phyloP scores from a whole-genome alignment of 2,888 invertebrate genomes.

The Stenurella melanura region DNA sequence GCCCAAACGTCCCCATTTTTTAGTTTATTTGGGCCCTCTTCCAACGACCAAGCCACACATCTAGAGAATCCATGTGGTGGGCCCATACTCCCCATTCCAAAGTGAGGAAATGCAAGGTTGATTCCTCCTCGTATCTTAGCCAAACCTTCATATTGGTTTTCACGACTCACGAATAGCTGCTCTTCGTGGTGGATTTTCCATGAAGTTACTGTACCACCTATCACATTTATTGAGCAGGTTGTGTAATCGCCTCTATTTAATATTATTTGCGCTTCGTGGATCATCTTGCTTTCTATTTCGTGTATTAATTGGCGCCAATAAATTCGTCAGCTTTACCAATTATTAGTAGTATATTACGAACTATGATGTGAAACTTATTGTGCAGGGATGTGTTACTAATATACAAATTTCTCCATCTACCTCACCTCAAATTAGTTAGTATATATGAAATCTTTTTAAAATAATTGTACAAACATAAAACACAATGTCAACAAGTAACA shows the following conservation, averaged over 20 bases:
- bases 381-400: no score
- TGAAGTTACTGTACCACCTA: conserved; percentile 59
- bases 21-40: conserved; percentile 90
- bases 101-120: conserved; percentile 97
- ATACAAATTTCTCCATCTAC: no score
- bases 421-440: no score
- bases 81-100: conserved; percentile 95
- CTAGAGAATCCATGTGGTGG: conserved; percentile 98
- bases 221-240: conserved; percentile 57
- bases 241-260: conserved; percentile 47
- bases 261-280: conserved; percentile 32
- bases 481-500: no score
- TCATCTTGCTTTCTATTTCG: not conserved
- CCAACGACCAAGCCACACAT: conserved; percentile 92
- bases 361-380: no score
- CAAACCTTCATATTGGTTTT: conserved; percentile 96
- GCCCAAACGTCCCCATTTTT: conserved; percentile 95
- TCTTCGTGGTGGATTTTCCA: conserved; percentile 58
- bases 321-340: no score
- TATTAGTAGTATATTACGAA: no score
- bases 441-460: no score
- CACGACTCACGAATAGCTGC: conserved; percentile 82
- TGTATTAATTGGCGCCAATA: no score
- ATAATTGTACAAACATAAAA: no score
- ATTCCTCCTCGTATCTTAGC: conserved; percentile 97